phyloP scores from a whole-genome alignment of 2,113 vertebrate species.

The Tichodroma muraria region DNA sequence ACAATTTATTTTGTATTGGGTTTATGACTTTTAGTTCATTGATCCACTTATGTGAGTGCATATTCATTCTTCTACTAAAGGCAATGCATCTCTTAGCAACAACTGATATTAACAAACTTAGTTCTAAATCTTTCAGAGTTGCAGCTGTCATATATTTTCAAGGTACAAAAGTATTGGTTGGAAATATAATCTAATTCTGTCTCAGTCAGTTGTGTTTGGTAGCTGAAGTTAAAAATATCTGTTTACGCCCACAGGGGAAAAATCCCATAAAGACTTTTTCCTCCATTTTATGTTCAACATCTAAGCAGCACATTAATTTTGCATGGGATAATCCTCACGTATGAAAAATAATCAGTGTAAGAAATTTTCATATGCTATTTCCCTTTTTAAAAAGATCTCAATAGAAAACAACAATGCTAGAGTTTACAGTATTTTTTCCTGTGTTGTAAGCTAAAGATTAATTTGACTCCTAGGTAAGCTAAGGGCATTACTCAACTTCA shows the following conservation, averaged over 20 bases:
- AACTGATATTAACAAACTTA: slow-evolving; percentile 44
- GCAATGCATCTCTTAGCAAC: slow-evolving; percentile 56
- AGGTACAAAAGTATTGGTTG: slow-evolving; percentile 33
- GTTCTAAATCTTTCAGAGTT: slow-evolving; percentile 23
- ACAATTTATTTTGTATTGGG: background rate
- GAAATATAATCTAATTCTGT: slow-evolving; percentile 47
- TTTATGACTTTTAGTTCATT: background rate
- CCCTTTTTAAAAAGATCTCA: background rate
- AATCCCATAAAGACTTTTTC: background rate
- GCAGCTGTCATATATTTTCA: slow-evolving; percentile 39
- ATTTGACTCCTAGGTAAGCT: background rate
- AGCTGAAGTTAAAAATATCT: slow-evolving; percentile 59
- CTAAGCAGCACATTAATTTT: background rate
- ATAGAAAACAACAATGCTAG: background rate
- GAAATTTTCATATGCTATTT: background rate
- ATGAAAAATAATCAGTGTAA: background rate
- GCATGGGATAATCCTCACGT: background rate
- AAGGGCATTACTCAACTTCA: slow-evolving; percentile 15
- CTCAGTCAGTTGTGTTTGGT: slow-evolving; percentile 44
- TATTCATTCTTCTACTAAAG: slow-evolving; percentile 4
- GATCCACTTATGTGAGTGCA: background rate
- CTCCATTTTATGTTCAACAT: background rate
- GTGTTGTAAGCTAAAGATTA: background rate
- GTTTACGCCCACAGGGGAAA: slow-evolving; percentile 30
- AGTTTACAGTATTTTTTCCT: background rate